phyloP scores from a whole-genome alignment of 2,113 vertebrate genomes.

The Corydoras sp. region DNA sequence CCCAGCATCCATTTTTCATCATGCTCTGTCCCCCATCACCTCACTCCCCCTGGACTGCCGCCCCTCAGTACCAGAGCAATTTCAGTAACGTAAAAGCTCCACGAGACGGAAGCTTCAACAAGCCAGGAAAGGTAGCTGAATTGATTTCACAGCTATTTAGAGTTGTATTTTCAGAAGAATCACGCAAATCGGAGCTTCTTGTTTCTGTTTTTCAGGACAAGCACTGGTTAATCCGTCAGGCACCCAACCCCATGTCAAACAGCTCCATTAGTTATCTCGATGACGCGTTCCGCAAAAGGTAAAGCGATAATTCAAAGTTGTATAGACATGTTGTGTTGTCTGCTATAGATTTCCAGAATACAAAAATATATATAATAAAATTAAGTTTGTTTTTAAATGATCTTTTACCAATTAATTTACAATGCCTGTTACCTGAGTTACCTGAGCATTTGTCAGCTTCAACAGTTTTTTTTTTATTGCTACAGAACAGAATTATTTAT shows the following conservation, averaged over 20 bases:
- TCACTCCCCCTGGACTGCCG: conserved; percentile 69
- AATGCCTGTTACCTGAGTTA: too few species aligned
- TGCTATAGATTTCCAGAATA: too few species aligned
- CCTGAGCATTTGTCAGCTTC: too few species aligned
- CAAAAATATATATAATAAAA: too few species aligned
- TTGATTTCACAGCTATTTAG: background rate
- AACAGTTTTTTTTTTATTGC: too few species aligned
- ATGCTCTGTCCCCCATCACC: conserved; percentile 69
- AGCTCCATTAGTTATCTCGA: conserved; percentile 63
- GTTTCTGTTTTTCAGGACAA: conserved; percentile 57
- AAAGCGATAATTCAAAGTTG: background rate
- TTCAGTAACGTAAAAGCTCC: conserved; percentile 62
- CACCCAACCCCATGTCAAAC: conserved; percentile 63
- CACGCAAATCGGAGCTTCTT: too few species aligned
- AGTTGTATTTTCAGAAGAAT: too few species aligned
- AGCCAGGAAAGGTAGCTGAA: conserved; percentile 56
- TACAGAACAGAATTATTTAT: too few species aligned
- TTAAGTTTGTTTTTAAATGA: too few species aligned
- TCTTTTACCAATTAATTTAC: background rate
- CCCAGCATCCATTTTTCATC: conserved; percentile 65
- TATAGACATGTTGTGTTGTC: too few species aligned
- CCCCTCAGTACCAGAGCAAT: conserved; percentile 62
- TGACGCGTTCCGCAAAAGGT: conserved; percentile 64
- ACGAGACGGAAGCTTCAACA: conserved; percentile 71
- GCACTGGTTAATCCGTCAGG: conserved; percentile 73